A percentile compares a stretch with the other conserved stretches of the same genome.
Evolutionary conservation across 2,888 invertebrate genomes (phyloP).

Genomic region (Phragmatobia fuliginosa): DNA sequence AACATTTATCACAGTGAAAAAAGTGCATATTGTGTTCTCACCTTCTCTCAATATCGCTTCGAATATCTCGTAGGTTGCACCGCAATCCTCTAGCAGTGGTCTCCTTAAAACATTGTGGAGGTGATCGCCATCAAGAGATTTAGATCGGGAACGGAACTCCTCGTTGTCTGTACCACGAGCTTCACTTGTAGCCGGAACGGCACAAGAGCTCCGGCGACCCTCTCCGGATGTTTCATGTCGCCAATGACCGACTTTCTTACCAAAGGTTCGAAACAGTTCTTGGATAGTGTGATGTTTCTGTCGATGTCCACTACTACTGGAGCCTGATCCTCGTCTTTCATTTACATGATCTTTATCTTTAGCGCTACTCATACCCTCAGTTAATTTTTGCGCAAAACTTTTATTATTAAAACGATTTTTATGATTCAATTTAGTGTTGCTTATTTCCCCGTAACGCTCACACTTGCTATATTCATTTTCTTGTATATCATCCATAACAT

Average conservation of each 20-base stretch:
- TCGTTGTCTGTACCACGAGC: conserved; percentile 80
- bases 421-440: conserved; percentile 71
- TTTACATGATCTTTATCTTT: conserved; percentile 56
- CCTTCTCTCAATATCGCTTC: conserved; percentile 90
- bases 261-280: conserved; percentile 91
- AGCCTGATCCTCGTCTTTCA: conserved; percentile 76
- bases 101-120: conserved; percentile 70
- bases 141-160: conserved; percentile 92
- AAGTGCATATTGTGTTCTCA: conserved; percentile 36
- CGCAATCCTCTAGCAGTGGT: conserved; percentile 90
- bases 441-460: conserved; percentile 82
- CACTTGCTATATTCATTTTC: conserved; percentile 83
- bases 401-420: conserved; percentile 76
- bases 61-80: conserved; percentile 93
- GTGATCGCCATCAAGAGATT: conserved; percentile 90
- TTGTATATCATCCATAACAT: conserved; percentile 82
- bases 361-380: conserved; percentile 62
- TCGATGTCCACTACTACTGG: conserved; percentile 67
- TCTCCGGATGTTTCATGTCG: conserved; percentile 84
- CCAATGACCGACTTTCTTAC: conserved; percentile 91
- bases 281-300: conserved; percentile 91
- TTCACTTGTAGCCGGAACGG: conserved; percentile 79
- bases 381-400: conserved; percentile 78
- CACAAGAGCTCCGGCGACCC: conserved; percentile 77
- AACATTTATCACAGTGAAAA: neutral